Conservation (phyloP, 2,888 invertebrate species). For the Lagria hirta region DNA sequence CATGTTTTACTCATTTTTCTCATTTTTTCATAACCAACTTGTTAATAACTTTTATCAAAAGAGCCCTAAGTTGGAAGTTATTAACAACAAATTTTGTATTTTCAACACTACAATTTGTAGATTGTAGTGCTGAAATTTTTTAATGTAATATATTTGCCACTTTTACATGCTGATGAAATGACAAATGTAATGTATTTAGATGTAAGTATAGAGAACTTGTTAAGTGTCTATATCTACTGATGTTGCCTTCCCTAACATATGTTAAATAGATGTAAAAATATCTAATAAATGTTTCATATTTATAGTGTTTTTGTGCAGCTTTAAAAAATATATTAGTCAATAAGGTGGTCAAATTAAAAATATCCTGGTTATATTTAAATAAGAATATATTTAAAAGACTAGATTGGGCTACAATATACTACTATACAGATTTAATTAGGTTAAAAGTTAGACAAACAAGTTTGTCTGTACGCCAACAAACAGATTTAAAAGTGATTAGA, state of each 20-base stretch:
- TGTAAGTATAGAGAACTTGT: constrained; percentile 26
- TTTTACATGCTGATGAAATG: constrained; percentile 19
- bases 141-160: constrained; percentile 11
- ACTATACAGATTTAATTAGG: too few species aligned
- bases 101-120: constrained; percentile 16
- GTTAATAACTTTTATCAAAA: constrained; percentile 45
- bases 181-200: constrained; percentile 22
- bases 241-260: constrained; percentile 35
- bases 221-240: constrained; percentile 33
- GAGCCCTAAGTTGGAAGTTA: constrained; percentile 50
- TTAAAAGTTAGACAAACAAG: too few species aligned
- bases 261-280: constrained; percentile 35
- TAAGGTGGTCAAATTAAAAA: too few species aligned
- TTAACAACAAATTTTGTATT: constrained; percentile 31
- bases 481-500: too few species aligned
- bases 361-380: too few species aligned
- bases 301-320: too few species aligned
- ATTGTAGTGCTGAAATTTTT: constrained; percentile 18
- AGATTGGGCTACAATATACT: too few species aligned
- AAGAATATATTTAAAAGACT: too few species aligned
- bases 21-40: constrained; percentile 19
- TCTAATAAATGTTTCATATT: too few species aligned
- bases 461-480: too few species aligned
- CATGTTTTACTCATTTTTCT: constrained; percentile 18
- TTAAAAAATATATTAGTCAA: too few species aligned